Evolutionary conservation across 2,113 vertebrate genomes (phyloP).

Genomic region (Lichenostomus cassidix): DNA sequence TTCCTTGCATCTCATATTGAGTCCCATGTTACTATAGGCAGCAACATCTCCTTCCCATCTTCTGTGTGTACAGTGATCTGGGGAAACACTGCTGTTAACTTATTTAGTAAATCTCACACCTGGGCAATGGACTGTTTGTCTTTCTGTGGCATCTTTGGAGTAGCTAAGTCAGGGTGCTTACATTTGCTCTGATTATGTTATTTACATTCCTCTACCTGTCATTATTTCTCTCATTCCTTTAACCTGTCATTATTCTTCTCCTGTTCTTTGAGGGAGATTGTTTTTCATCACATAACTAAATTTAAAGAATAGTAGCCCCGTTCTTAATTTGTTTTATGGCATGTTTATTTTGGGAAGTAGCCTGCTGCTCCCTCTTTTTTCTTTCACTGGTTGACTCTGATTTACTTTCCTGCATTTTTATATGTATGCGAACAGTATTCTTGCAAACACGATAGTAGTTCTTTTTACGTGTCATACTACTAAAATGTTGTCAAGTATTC

Average conservation of each 20-base stretch:
- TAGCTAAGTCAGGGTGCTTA: neutral
- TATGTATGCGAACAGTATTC: neutral
- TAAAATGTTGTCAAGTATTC: neutral
- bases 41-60: neutral
- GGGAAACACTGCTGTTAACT: neutral
- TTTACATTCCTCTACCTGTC: neutral
- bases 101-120: neutral
- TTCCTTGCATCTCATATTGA: neutral
- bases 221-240: neutral
- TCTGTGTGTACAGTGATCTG: neutral
- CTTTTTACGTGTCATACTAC: neutral
- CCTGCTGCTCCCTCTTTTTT: neutral
- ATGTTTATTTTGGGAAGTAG: neutral
- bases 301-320: neutral
- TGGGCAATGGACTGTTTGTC: neutral
- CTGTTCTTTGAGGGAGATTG: neutral
- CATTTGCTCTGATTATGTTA: neutral
- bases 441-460: neutral
- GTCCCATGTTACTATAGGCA: neutral
- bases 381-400: neutral
- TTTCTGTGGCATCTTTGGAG: neutral
- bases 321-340: neutral
- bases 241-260: neutral
- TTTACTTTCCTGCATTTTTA: neutral
- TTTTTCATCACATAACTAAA: neutral